phyloP scores from a whole-genome alignment of 2,888 invertebrate species.

The Mesorhabditis sp. region DNA sequence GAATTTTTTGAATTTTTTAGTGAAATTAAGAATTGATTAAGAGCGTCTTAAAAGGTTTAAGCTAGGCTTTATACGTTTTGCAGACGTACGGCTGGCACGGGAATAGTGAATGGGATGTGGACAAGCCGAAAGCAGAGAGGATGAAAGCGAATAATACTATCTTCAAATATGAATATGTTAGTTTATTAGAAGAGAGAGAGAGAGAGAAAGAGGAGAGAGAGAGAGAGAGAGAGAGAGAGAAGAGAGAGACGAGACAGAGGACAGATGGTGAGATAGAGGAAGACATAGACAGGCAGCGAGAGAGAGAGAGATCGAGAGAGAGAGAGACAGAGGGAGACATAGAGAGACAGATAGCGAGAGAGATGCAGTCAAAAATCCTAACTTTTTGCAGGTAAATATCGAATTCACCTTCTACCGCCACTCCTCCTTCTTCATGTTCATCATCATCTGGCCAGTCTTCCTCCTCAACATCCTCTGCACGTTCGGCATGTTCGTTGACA shows the following conservation, averaged over 20 bases:
- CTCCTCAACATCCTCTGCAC: background rate
- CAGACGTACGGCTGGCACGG: constrained; percentile 1
- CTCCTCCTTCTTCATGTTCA: background rate
- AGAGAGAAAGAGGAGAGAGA: too few species aligned
- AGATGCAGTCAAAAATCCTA: too few species aligned
- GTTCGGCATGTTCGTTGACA: constrained; percentile 2
- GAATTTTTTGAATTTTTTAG: too few species aligned
- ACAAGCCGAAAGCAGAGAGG: background rate
- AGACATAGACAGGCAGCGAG: too few species aligned
- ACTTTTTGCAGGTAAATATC: background rate
- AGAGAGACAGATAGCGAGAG: too few species aligned
- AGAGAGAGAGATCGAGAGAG: too few species aligned
- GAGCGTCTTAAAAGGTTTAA: background rate
- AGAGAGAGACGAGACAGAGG: too few species aligned
- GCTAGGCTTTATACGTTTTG: background rate
- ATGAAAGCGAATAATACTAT: constrained; percentile 1
- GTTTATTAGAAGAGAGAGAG: background rate
- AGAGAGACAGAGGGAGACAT: too few species aligned
- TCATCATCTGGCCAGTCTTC: constrained; percentile 4
- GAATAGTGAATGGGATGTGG: constrained; percentile 5
- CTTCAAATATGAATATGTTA: background rate
- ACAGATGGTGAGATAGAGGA: too few species aligned
- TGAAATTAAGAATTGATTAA: background rate
- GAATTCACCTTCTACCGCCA: background rate
- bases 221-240: too few species aligned